Conservation (phyloP, 2,113 vertebrate genomes). For the Prunella himalayana region DNA sequence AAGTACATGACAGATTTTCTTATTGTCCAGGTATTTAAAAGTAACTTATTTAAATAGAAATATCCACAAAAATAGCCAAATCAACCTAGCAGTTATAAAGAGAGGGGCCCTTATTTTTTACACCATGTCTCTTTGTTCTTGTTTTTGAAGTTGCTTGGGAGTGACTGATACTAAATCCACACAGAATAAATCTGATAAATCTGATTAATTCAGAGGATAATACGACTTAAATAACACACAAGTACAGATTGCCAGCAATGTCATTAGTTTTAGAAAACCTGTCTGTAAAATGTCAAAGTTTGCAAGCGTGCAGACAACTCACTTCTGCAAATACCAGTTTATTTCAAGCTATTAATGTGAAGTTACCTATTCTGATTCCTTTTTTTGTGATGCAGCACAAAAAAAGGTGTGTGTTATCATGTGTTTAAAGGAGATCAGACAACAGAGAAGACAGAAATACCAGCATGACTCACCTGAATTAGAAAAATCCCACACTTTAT, state of each 20-base stretch:
- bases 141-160: not conserved
- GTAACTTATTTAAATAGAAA: not conserved
- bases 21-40: not conserved
- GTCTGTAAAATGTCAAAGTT: not conserved
- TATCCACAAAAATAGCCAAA: not conserved
- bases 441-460: not conserved
- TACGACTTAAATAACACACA: not conserved
- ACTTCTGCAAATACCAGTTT: not conserved
- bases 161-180: not conserved
- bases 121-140: not conserved
- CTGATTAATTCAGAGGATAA: constrained; percentile 47
- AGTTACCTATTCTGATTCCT: not conserved
- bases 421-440: not conserved
- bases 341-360: not conserved
- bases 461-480: not conserved
- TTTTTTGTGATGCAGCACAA: not conserved
- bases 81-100: not conserved
- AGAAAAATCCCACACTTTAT: not conserved
- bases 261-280: not conserved
- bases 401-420: not conserved
- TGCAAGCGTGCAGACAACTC: not conserved
- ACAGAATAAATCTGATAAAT: constrained; percentile 19
- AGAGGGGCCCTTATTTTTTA: not conserved
- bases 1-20: not conserved
- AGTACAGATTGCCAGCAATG: not conserved